Percentiles rank a stretch among this genome's conserved stretches.
Evolutionary conservation across 2,113 vertebrate genomes (phyloP).

Genomic region (Pygoscelis adeliae): DNA sequence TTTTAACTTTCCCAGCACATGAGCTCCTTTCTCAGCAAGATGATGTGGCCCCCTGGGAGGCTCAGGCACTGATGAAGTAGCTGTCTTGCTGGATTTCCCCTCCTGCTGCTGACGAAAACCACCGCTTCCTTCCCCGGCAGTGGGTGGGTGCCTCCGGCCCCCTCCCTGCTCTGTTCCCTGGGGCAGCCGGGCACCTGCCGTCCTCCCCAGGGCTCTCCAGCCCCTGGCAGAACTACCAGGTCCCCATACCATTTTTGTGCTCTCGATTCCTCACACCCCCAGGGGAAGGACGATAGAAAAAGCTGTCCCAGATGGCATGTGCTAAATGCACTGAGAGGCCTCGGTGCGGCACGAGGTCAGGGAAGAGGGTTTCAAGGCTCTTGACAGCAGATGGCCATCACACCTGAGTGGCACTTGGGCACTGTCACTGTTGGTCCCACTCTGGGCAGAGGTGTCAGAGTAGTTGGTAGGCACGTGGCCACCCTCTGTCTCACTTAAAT

Average conservation of each 20-base stretch:
- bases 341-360: fast-evolving
- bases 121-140: neutral
- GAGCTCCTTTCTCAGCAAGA: neutral
- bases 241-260: neutral
- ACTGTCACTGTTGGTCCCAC: fast-evolving
- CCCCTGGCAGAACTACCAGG: neutral
- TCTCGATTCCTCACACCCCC: fast-evolving
- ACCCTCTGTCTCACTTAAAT: neutral
- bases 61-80: neutral
- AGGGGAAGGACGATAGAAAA: neutral
- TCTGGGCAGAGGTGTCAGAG: neutral
- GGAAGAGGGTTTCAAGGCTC: neutral
- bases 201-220: neutral
- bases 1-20: neutral
- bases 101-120: neutral
- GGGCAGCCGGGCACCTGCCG: fast-evolving
- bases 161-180: neutral
- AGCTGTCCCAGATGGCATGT: fast-evolving
- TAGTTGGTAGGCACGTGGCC: fast-evolving
- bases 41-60: neutral
- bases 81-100: conserved; percentile 17
- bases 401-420: neutral
- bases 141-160: neutral
- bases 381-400: neutral
- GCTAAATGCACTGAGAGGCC: neutral